Conservation (phyloP, 2,797 vertebrate species). For the Pitangus sulphuratus region DNA sequence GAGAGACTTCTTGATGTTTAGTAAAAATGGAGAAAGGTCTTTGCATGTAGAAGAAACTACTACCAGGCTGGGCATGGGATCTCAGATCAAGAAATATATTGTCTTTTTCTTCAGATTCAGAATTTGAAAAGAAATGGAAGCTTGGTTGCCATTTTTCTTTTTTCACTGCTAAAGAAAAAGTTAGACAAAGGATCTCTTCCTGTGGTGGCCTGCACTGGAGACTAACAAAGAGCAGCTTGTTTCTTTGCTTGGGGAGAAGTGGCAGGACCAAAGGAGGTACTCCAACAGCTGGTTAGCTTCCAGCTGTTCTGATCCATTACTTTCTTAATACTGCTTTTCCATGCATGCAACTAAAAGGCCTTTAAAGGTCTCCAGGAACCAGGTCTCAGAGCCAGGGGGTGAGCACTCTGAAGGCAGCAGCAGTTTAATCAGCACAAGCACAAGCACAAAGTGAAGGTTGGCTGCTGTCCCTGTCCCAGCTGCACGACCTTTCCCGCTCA, state of each 20-base stretch:
- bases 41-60: neutral
- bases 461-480: slow-evolving; percentile 15
- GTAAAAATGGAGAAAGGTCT: neutral
- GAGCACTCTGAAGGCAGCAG: neutral
- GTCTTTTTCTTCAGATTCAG: neutral
- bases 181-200: neutral
- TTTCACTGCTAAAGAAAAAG: neutral
- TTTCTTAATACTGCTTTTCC: neutral
- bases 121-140: neutral
- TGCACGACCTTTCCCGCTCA: neutral
- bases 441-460: neutral
- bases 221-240: neutral
- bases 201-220: neutral
- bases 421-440: neutral
- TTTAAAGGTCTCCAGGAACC: neutral
- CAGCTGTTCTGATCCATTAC: neutral
- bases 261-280: neutral
- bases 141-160: neutral
- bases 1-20: neutral
- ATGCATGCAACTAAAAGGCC: neutral
- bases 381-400: neutral
- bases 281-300: neutral
- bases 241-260: neutral
- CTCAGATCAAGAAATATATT: neutral
- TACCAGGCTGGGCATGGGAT: neutral